Percentiles rank a stretch among this genome's conserved stretches.
Evolutionary conservation across 2,888 invertebrate species (phyloP).

Genomic region (Seira musarum): DNA sequence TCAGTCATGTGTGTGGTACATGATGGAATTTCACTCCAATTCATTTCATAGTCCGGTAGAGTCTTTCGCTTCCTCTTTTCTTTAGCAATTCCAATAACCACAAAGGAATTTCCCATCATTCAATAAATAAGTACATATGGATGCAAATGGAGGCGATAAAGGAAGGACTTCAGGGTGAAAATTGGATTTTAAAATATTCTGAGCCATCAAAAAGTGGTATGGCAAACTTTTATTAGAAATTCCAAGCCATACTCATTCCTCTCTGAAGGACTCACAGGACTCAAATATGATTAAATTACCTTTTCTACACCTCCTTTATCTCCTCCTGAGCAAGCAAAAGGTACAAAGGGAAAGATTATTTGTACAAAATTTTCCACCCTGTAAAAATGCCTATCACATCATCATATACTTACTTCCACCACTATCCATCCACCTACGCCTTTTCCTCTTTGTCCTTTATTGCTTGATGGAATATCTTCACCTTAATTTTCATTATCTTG

Average conservation of each 20-base stretch:
- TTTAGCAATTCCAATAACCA: slow-evolving; percentile 57
- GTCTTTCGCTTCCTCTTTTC: too few species aligned
- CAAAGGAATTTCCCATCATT: slow-evolving; percentile 53
- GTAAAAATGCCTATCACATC: slow-evolving; percentile 21
- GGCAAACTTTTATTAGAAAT: slow-evolving; percentile 51
- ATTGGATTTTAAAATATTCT: slow-evolving; percentile 53
- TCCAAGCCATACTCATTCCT: slow-evolving; percentile 37
- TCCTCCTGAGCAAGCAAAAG: too few species aligned
- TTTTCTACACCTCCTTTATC: too few species aligned
- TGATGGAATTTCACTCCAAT: slow-evolving; percentile 45
- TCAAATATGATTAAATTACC: too few species aligned
- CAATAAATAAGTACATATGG: slow-evolving; percentile 32
- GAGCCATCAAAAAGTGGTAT: slow-evolving; percentile 11
- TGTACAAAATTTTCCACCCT: too few species aligned
- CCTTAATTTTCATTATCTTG: slow-evolving; percentile 26
- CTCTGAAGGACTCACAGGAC: too few species aligned
- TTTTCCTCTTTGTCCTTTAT: neutral
- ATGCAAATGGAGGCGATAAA: neutral
- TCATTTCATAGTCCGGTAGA: slow-evolving; percentile 23
- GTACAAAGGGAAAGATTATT: too few species aligned
- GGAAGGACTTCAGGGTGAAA: slow-evolving; percentile 28
- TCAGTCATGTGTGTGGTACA: slow-evolving; percentile 49
- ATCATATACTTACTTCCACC: slow-evolving; percentile 12
- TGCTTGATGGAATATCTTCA: neutral
- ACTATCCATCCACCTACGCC: slow-evolving; percentile 2